Base-by-base conservation (phyloP, 2,888 invertebrate genomes). In the Mimas tiliae region DNA sequence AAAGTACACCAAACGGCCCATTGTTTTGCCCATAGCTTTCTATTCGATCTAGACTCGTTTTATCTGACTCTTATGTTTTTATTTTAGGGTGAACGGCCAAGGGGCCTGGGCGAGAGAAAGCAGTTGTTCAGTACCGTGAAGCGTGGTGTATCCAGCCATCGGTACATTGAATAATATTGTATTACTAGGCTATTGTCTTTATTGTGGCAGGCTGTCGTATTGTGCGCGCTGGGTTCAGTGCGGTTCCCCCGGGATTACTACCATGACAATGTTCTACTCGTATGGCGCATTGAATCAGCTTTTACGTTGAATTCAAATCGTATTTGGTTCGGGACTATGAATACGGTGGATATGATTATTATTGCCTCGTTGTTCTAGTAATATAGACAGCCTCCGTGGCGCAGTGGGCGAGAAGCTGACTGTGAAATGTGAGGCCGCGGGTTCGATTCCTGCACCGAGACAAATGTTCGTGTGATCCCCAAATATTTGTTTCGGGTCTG, bases 1-100 rank as follows among this genome's bases (percentile, higher is more conserved):
- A 74, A 74, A 74, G 74, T 73, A 65, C 68, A 50, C 64, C 55
- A 53, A 70, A 70, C 66, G 55, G 50, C 62, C 74, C 68, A 77
- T 76, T 76, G 76, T 75, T 72, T 70, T 68, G 62, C 62, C 67
- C 19, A 64, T 73, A 67, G 71, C 77, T 77, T 77, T 77, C 76
- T 74, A 75, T 66, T 68, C 67, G 72, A 72, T 69, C 70, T 66
- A 62, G 67, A 76, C 74, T 67, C 68, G 74, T 74, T 72, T 72
- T 45, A 45, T 45, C 51, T 58, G 38, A 11, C 58, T 58, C 42
- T 58, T 33, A 53, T 53, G 33, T 53, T 53, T 55, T 55, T 55
- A 38, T 42, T 58, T 58, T 58, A 58, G 58, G 58, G 58, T 58
- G 58, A 58, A 58, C 42, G 58, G 38, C 58, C 58, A 16, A 42